phyloP scores from a whole-genome alignment of 2,113 vertebrate species.

The Sialia sialis region DNA sequence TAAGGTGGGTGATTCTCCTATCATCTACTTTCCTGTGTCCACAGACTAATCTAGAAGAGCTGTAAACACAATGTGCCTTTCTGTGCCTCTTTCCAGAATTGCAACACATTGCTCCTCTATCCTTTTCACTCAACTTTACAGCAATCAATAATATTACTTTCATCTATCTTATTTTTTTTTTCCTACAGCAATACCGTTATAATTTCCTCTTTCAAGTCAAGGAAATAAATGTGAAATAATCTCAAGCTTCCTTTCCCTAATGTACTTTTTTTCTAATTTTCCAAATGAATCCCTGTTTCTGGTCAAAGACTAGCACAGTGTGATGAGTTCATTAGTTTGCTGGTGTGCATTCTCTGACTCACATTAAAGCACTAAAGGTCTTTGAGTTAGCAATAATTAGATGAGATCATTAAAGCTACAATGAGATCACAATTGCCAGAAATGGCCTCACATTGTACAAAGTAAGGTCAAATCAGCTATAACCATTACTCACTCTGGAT shows the following conservation, averaged over 20 bases:
- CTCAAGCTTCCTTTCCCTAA: slow-evolving; percentile 54
- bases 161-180: not conserved
- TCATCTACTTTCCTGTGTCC: not conserved
- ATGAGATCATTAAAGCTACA: slow-evolving; percentile 75
- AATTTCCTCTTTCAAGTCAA: slow-evolving; percentile 50
- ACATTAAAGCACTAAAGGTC: slow-evolving; percentile 64
- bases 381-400: slow-evolving; percentile 72
- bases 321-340: slow-evolving; percentile 71
- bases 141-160: slow-evolving; percentile 21
- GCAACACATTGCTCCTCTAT: not conserved
- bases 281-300: slow-evolving; percentile 69
- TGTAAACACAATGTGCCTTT: not conserved
- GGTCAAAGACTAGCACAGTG: slow-evolving; percentile 47
- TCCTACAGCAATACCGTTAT: slow-evolving; percentile 26
- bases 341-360: slow-evolving; percentile 51
- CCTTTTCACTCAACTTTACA: not conserved
- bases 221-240: slow-evolving; percentile 62
- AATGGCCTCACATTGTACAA: slow-evolving; percentile 52
- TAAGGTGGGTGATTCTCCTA: not conserved
- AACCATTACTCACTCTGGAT: slow-evolving; percentile 55
- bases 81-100: not conserved
- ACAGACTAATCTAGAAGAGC: not conserved
- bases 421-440: slow-evolving; percentile 72
- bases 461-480: slow-evolving; percentile 72
- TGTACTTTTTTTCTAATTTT: slow-evolving; percentile 63